Evolutionary conservation across 2,113 vertebrate genomes (phyloP).

Genomic region (Meleagris gallopavo): DNA sequence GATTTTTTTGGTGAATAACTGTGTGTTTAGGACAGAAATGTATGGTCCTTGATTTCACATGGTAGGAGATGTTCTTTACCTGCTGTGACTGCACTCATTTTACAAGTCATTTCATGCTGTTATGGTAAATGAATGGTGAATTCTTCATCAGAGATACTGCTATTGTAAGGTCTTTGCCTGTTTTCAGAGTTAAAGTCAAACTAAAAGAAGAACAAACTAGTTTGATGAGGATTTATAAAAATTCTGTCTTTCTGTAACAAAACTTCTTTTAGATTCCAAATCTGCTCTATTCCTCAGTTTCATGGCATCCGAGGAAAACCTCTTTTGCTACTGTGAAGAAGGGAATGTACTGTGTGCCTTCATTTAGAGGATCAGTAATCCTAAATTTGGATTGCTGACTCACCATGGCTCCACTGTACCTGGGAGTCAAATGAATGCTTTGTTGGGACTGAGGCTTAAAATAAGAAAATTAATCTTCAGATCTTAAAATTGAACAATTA

Average conservation of each 20-base stretch:
- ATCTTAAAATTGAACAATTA: background rate
- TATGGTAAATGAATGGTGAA: background rate
- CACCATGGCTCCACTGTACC: background rate
- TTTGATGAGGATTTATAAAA: background rate
- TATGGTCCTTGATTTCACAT: background rate
- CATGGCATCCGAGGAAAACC: background rate
- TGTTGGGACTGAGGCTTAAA: slow-evolving; percentile 2
- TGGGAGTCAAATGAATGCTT: background rate
- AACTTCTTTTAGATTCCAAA: background rate
- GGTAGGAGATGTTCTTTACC: background rate
- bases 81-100: background rate
- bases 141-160: background rate
- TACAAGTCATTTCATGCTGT: background rate
- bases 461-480: background rate
- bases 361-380: background rate
- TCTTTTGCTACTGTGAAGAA: background rate
- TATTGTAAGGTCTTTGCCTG: background rate
- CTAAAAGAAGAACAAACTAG: background rate
- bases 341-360: background rate
- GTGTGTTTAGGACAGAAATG: background rate
- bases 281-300: background rate
- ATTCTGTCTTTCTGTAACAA: background rate
- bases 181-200: background rate
- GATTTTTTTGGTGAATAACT: background rate
- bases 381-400: slow-evolving; percentile 17